Percentiles rank a stretch among this genome's conserved stretches.
Conservation (phyloP, 1,140 invertebrate genomes). For the Chrysoperla carnea region DNA sequence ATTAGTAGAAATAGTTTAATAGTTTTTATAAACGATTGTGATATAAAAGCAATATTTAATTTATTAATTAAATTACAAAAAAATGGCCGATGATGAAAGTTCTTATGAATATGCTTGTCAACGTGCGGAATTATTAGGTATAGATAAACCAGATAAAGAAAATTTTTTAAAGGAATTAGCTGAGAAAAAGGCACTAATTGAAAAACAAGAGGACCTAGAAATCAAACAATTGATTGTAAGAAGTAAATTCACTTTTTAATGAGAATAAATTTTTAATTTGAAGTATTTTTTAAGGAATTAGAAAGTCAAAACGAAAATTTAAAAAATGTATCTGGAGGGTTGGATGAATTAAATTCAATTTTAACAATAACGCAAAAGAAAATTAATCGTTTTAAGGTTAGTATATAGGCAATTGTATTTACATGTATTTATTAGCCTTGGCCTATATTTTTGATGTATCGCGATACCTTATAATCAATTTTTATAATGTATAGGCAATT, state of each 20-base stretch:
- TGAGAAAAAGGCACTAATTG: constrained; percentile 13
- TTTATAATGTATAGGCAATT: background rate
- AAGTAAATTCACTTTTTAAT: background rate
- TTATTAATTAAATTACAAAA: constrained; percentile 2
- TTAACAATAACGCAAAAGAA: constrained; percentile 68
- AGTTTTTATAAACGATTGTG: no score
- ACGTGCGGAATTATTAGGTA: constrained; percentile 50
- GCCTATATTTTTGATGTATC: background rate
- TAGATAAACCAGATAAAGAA: constrained; percentile 40
- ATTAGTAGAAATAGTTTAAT: no score
- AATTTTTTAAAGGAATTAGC: constrained; percentile 36
- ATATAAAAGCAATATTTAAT: no score
- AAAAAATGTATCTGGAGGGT: constrained; percentile 47
- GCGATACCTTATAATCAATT: background rate
- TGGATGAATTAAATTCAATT: constrained; percentile 70
- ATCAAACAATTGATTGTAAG: constrained; percentile 13
- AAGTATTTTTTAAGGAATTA: constrained; percentile 34
- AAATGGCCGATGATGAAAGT: constrained; percentile 29
- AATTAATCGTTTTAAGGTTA: constrained; percentile 72
- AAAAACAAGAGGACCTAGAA: constrained; percentile 25
- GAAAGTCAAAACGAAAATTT: constrained; percentile 50
- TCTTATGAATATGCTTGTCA: constrained; percentile 53
- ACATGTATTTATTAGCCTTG: background rate
- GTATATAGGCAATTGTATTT: background rate
- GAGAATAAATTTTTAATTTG: background rate